phyloP scores from a whole-genome alignment of 2,888 invertebrate species.

The Campoplex capitator region DNA sequence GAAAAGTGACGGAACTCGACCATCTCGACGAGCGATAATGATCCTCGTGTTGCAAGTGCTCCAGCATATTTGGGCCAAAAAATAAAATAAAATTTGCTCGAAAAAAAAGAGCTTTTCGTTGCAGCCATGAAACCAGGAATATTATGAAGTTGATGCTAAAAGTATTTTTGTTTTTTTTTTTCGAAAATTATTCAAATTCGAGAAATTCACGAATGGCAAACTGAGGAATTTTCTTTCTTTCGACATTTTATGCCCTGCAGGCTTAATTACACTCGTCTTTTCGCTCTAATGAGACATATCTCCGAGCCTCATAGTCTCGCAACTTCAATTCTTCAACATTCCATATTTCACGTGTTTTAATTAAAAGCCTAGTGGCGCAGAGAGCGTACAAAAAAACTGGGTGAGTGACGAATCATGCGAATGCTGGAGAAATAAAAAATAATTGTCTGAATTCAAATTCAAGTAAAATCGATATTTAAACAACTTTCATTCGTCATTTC shows the following conservation, averaged over 20 bases:
- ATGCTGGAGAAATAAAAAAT: neutral
- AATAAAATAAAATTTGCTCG: neutral
- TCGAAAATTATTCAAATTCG: neutral
- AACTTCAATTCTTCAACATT: neutral
- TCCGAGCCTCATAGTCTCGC: neutral
- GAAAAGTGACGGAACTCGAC: constrained; percentile 19
- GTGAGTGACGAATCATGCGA: no score
- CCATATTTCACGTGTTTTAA: neutral
- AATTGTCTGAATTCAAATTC: neutral
- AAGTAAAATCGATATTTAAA: neutral
- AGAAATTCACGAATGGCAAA: neutral
- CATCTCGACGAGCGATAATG: constrained; percentile 48
- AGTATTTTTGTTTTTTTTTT: neutral
- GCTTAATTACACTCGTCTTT: neutral
- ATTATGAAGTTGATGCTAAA: no score
- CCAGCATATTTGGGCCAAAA: constrained; percentile 7
- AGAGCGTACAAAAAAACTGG: neutral
- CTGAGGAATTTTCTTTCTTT: neutral
- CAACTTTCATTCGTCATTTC: neutral
- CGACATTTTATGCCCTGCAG: neutral
- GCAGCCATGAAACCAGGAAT: no score
- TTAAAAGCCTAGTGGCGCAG: neutral
- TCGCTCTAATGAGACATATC: neutral
- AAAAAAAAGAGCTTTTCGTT: neutral
- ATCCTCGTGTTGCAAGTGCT: constrained; percentile 37